These are phyloP conservation scores for Trachemys scripta DNA, from an alignment of 2,113 vertebrate genomes.

Conservation along the genomic window DNA sequence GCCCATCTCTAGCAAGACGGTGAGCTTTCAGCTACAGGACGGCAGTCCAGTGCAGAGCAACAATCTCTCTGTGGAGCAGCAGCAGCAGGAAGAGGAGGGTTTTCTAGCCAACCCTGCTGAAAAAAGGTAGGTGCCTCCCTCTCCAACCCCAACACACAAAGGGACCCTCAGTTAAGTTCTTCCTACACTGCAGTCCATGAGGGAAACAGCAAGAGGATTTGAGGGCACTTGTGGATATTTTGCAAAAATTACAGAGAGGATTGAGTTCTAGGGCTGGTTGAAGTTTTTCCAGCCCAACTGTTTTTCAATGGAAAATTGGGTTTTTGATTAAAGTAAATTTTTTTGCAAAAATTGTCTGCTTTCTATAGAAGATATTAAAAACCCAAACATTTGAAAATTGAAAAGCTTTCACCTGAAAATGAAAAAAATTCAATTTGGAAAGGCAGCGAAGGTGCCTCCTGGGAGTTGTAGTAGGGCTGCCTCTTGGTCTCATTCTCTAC, in stretches of 20 bases:
- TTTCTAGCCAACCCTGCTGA: slow-evolving; percentile 62
- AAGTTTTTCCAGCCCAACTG: not conserved
- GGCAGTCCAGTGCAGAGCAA: slow-evolving; percentile 17
- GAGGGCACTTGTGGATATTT: not conserved
- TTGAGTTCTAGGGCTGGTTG: not conserved
- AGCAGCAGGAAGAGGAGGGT: not conserved
- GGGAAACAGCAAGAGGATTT: not conserved
- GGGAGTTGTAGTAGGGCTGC: not conserved
- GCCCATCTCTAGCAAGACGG: not conserved
- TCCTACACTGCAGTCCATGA: not conserved
- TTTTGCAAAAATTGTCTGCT: not conserved
- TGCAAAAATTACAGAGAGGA: not conserved
- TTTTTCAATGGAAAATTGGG: not conserved
- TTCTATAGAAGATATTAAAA: not conserved
- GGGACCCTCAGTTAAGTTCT: fast-evolving
- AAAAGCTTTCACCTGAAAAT: not conserved
- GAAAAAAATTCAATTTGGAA: not conserved
- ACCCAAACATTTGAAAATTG: not conserved
- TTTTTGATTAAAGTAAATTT: not conserved
- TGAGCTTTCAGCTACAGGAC: slow-evolving; percentile 55
- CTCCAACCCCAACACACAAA: not conserved
- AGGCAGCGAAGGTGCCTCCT: not conserved
- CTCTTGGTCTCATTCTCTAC: not conserved
- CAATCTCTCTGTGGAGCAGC: slow-evolving; percentile 2
- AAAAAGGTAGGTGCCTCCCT: slow-evolving; percentile 67